Evolutionary conservation across 2,797 vertebrate species (phyloP).

Genomic region (Aulostomus chinensis): DNA sequence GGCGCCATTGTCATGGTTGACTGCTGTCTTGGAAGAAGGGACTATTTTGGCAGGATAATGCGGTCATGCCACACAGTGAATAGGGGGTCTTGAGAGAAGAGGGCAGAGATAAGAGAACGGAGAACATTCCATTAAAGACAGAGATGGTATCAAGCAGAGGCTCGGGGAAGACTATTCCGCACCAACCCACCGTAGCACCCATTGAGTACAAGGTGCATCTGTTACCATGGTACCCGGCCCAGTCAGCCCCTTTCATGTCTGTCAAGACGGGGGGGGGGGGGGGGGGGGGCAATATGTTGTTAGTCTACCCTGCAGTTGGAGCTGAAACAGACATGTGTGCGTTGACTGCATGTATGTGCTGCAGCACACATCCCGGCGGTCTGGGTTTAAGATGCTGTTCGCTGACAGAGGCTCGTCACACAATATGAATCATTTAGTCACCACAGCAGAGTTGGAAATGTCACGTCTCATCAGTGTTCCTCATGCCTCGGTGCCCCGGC

Average conservation of each 20-base stretch:
- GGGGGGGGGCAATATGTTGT: constrained; percentile 46
- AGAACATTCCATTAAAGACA: constrained; percentile 74
- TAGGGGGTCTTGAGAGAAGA: constrained; percentile 59
- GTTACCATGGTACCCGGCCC: constrained; percentile 83
- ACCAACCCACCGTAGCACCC: constrained; percentile 54
- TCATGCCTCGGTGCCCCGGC: constrained; percentile 51
- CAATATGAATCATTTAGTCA: constrained; percentile 84
- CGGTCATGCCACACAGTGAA: constrained; percentile 57
- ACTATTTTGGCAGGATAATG: constrained; percentile 68
- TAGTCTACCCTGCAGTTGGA: constrained; percentile 54
- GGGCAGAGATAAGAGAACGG: constrained; percentile 65
- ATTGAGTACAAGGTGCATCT: constrained; percentile 74
- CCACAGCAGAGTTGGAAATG: constrained; percentile 79
- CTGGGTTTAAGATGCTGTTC: constrained; percentile 53
- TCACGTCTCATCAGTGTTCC: constrained; percentile 74
- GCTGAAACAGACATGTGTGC: constrained; percentile 32
- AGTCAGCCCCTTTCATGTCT: constrained; percentile 79
- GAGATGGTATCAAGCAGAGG: constrained; percentile 58
- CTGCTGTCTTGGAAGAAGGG: constrained; percentile 57
- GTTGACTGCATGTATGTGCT: constrained; percentile 37
- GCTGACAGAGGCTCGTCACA: constrained; percentile 75
- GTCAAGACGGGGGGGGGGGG: constrained; percentile 65
- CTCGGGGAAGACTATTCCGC: constrained; percentile 63
- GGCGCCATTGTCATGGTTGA: constrained; percentile 51
- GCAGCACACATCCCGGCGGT: constrained; percentile 31